Evolutionary conservation across 2,113 vertebrate species (phyloP), one percentile per base, ranked within the genome.

Genomic region (Cebidichthys violaceus): DNA sequence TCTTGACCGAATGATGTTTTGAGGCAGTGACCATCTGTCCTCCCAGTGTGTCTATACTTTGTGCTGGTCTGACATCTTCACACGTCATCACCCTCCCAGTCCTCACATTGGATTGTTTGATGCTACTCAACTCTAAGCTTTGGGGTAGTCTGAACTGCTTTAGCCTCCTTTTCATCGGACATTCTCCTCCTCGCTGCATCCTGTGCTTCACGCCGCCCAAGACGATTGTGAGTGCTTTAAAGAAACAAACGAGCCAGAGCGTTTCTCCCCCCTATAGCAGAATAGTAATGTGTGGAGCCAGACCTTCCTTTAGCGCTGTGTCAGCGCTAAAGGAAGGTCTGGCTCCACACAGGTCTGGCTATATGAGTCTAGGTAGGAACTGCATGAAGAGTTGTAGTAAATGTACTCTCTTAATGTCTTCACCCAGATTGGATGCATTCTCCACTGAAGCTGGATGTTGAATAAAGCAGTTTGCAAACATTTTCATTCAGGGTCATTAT

Each of bases 401-500:
- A 76, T 72, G 64, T 11, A 60, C 71, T 8, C 7, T 69, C 15
- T 24, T 79, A 59, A 70, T 65, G 11, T 60, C 74, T 54, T 9
- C n/a, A 65, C 70, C 3, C 31, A 62, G 78, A 61, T 66, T 47
- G 47, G 41, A 75, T 75, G 9, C 22, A 70, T 69, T 83, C 75
- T 65, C 47, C 11, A 31, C 29, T 62, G 59, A 27, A 55, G 68
- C 50, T 76, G 83, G n/a, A 80, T 83, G 55, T 85, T 77, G 71
- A 79, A 79, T 83, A 67, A 82, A 70, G 45, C 20, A 7, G 29
- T 37, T 35, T 45, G 45, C 69, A 83, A 70, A 39, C 27, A 83
- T 82, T 85, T 79, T 78, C 13, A 83, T 57, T 77, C 60, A 62
- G 18, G 17, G 33, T 84, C 69, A 75, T 91, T 88, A 86, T 82